Evolutionary conservation across 1,140 invertebrate species (phyloP), one percentile per base, ranked within the genome.

Genomic region (Acromyrmex echinatior): DNA sequence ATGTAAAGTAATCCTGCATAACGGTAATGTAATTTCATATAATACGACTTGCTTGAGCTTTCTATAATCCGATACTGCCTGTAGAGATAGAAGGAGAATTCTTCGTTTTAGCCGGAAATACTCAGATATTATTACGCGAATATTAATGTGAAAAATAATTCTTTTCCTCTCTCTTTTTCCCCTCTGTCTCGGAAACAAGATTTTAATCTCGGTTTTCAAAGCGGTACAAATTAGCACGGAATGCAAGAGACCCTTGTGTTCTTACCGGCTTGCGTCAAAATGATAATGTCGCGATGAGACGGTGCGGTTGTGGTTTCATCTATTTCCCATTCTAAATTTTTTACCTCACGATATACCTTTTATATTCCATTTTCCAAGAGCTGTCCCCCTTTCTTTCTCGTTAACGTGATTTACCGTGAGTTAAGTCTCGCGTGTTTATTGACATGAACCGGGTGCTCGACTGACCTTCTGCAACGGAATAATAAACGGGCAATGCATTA

Each of bases 11-110:
- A 90, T 90, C 62, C 63, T 28, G 31, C 56, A 56, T 71, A 58
- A 74, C 66, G 49, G 31, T 66, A 88, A 88, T 88, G 77, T 88
- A 90, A 90, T 90, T 90, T 88, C 62, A 63, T 35, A 82, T 79
- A 87, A 90, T 88, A 73, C 60, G 62, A 81, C 66, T 56, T 62
- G 71, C 39, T 70, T 28, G 73, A 68, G 71, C 70, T 39, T 60
- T 62, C 78, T 87, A 86, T 90, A 87, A 88, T 70, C 79, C 66
- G 78, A 86, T 63, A 86, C 58, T 45, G 68, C 49, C 21, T 39
- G 77, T 6, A 35, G 31, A 35, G 31, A 60, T 78, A 35, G n/a
- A 62, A 84, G 71, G n/a, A 84, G 18, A 62, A 49, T 74, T 74
- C 68, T 51, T 71, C 68, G 56, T 60, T 84, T 74, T 65, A 49